Conservation (phyloP, 2,113 vertebrate genomes). For the Perccottus glenii region DNA sequence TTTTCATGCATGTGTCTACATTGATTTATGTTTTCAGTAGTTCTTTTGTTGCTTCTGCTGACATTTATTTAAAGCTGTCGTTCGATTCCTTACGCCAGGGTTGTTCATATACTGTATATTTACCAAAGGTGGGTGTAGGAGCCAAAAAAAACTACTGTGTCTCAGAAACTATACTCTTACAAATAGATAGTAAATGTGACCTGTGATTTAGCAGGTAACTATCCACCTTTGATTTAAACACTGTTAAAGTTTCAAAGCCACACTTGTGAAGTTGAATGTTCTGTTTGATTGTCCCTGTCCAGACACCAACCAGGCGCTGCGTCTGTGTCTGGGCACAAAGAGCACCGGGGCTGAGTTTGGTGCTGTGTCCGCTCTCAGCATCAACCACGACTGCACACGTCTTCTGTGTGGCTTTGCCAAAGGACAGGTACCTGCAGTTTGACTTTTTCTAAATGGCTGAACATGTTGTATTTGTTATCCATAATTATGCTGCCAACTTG, state of each 20-base stretch:
- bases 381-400: conserved; percentile 94
- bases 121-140: background rate
- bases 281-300: conserved; percentile 11
- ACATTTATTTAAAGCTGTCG: conserved; percentile 17
- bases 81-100: too few species aligned
- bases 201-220: background rate
- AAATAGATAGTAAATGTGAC: background rate
- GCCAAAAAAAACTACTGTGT: background rate
- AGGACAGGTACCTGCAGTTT: conserved; percentile 85
- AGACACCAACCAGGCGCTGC: conserved; percentile 96
- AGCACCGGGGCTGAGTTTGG: conserved; percentile 93
- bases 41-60: conserved; percentile 3
- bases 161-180: background rate
- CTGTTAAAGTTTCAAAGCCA: too few species aligned
- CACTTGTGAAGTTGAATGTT: background rate
- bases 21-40: conserved; percentile 8
- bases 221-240: background rate
- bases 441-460: too few species aligned
- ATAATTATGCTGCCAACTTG: too few species aligned
- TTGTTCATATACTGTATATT: background rate
- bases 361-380: conserved; percentile 93
- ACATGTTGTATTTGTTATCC: too few species aligned
- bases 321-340: conserved; percentile 92
- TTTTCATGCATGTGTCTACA: conserved; percentile 37
- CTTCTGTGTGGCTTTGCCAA: conserved; percentile 98